Evolutionary conservation across 2,113 vertebrate species (phyloP).

Genomic region (Gymnorhina tibicen): DNA sequence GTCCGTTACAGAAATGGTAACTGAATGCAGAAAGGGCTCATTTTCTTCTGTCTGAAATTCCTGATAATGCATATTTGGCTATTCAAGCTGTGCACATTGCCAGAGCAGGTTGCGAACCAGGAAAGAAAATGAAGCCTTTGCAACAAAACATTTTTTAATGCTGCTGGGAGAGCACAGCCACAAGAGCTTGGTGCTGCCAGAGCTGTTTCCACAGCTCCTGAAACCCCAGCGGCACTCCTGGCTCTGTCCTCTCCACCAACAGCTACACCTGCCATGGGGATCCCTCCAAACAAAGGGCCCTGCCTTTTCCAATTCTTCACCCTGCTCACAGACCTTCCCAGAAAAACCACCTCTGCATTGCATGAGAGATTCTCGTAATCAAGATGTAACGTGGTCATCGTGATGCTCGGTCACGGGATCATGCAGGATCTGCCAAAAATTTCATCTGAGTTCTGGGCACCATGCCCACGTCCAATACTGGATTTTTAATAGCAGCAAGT

Average conservation of each 20-base stretch:
- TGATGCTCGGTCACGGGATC: not conserved
- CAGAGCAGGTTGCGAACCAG: not conserved
- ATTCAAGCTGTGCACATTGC: not conserved
- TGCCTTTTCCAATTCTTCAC: not conserved
- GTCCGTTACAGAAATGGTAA: not conserved
- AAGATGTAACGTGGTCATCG: not conserved
- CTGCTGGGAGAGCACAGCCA: not conserved
- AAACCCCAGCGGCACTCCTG: rapidly evolving
- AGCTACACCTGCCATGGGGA: not conserved
- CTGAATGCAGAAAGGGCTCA: not conserved
- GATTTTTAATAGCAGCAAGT: not conserved
- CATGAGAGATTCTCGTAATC: rapidly evolving
- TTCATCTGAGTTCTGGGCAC: not conserved
- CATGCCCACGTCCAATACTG: not conserved
- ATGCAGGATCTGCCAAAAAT: not conserved
- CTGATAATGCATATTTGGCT: not conserved
- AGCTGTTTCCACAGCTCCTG: not conserved
- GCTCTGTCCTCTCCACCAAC: not conserved
- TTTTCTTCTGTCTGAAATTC: not conserved
- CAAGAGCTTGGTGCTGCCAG: not conserved
- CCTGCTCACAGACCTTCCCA: not conserved
- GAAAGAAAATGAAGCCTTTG: not conserved
- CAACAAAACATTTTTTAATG: not conserved
- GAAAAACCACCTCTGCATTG: not conserved
- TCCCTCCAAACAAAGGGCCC: not conserved